phyloP scores from a whole-genome alignment of 2,113 vertebrate genomes.

The Albula goreensis region DNA sequence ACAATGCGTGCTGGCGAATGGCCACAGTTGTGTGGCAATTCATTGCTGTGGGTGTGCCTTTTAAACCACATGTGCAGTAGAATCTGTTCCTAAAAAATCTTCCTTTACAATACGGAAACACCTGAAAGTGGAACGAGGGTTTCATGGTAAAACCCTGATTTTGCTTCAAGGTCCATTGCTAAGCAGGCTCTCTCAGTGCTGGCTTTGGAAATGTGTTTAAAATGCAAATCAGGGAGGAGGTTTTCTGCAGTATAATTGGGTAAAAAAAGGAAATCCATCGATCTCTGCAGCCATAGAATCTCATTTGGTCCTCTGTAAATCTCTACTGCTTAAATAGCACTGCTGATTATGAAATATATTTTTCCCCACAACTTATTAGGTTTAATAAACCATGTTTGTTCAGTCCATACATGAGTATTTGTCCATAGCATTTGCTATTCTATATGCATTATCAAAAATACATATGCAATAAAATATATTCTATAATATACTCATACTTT shows the following conservation, averaged over 20 bases:
- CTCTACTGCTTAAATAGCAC: neutral
- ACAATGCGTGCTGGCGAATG: too few species aligned
- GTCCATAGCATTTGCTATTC: neutral
- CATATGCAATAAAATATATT: neutral
- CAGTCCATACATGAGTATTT: neutral
- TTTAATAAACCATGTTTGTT: neutral
- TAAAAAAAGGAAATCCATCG: neutral
- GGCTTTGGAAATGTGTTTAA: slow-evolving; percentile 1
- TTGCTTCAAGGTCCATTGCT: neutral
- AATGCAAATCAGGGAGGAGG: neutral
- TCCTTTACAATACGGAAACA: neutral
- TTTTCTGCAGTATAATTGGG: neutral
- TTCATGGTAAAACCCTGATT: neutral
- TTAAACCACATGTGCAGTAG: neutral
- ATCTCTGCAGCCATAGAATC: neutral
- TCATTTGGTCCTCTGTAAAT: neutral
- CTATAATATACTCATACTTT: too few species aligned
- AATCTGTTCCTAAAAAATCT: neutral
- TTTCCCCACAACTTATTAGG: neutral
- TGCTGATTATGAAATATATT: neutral
- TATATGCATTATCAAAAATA: neutral
- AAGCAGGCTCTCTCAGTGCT: neutral
- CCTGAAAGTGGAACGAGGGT: neutral
- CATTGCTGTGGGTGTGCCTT: neutral
- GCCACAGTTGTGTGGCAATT: too few species aligned